These are phyloP conservation scores for Sycon ciliatum DNA, from an alignment of 37 sponge, comb jelly and placozoan species.

Conservation along the genomic window DNA sequence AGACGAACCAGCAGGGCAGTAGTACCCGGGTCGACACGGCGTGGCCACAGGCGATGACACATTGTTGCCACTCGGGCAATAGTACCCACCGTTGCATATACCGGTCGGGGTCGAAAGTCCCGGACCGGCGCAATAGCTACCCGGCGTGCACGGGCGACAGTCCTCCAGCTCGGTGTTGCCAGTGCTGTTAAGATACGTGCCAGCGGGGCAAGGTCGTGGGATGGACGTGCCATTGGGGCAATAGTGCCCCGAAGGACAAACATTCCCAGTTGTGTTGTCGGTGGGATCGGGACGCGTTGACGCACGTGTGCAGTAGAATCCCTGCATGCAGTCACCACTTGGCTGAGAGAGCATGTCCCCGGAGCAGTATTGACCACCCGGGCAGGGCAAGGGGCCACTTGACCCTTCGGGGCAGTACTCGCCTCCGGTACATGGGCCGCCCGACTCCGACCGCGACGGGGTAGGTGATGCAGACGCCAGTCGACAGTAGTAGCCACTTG, in stretches of 20 bases:
- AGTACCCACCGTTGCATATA: conserved; percentile 28
- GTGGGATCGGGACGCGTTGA: not conserved
- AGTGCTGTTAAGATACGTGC: conserved; percentile 1
- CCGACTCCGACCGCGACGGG: not conserved
- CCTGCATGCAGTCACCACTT: conserved; percentile 18
- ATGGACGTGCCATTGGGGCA: conserved; percentile 28
- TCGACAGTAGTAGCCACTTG: not conserved
- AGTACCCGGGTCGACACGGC: conserved; percentile 27
- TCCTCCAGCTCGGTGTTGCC: not conserved
- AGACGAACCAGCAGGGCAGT: not conserved
- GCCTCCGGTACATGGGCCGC: conserved; percentile 18
- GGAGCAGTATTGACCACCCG: conserved; percentile 24
- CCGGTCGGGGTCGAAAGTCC: not conserved
- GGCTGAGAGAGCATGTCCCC: not conserved
- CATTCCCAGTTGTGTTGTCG: not conserved
- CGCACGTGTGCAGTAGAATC: conserved; percentile 27
- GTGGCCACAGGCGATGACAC: not conserved
- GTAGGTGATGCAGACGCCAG: not conserved
- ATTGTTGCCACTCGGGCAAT: conserved; percentile 27
- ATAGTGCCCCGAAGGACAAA: conserved; percentile 31
- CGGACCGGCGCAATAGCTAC: conserved; percentile 22
- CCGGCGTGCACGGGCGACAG: conserved; percentile 29
- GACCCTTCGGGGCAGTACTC: conserved; percentile 26
- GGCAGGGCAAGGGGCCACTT: conserved; percentile 2
- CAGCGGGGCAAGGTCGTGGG: conserved; percentile 18